Conservation (phyloP, 2,888 invertebrate genomes). For the Troides oblongomaculatus region DNA sequence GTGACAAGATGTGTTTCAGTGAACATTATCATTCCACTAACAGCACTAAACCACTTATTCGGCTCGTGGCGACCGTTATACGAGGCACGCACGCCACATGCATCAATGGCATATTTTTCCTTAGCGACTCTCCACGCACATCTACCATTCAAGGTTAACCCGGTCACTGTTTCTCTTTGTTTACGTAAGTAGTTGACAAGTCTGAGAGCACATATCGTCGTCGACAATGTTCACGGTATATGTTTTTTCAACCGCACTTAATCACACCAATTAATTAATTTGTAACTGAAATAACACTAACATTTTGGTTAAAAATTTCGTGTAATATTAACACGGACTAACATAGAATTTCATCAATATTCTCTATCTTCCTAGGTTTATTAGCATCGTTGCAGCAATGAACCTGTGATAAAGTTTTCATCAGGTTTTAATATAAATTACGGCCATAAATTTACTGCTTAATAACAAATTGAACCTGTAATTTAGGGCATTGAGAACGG, state of each 20-base stretch:
- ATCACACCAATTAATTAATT: no score
- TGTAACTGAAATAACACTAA: neutral
- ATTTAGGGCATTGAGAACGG: conserved; percentile 49
- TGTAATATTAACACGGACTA: neutral
- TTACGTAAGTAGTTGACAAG: conserved; percentile 55
- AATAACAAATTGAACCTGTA: conserved; percentile 28
- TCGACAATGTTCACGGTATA: neutral
- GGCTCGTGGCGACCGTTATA: conserved; percentile 74
- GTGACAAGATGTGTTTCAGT: conserved; percentile 57
- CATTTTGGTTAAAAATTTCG: neutral
- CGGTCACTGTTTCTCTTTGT: conserved; percentile 75
- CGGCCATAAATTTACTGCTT: conserved; percentile 37
- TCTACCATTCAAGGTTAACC: conserved; percentile 78
- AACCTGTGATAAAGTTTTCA: conserved; percentile 5
- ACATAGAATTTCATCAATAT: no score
- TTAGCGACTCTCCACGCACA: conserved; percentile 70
- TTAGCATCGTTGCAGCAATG: conserved; percentile 36
- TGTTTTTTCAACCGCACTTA: no score
- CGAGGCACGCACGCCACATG: conserved; percentile 72
- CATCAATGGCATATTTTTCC: conserved; percentile 79
- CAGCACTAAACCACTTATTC: conserved; percentile 77
- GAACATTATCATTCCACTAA: conserved; percentile 76
- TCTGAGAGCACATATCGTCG: conserved; percentile 23
- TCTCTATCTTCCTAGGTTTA: neutral
- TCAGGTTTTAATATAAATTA: conserved; percentile 21